phyloP scores from a whole-genome alignment of 2,888 invertebrate species.

The Melanargia galathea region DNA sequence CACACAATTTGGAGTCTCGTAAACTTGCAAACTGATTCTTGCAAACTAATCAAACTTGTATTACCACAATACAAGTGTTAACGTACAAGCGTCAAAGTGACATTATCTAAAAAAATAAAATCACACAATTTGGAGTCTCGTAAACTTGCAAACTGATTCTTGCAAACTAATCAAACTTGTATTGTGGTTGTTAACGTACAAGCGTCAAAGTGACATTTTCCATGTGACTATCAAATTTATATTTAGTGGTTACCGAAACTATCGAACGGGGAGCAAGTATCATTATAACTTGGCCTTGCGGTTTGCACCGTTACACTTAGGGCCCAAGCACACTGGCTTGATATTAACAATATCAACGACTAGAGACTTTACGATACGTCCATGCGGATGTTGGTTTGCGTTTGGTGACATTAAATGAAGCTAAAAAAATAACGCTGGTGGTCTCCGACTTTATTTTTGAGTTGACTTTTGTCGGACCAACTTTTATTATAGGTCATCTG shows the following conservation, averaged over 20 bases:
- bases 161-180: neutral
- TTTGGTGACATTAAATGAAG: too few species aligned
- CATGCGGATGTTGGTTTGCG: neutral
- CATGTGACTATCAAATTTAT: conserved; percentile 6
- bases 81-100: neutral
- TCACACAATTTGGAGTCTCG: too few species aligned
- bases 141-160: neutral
- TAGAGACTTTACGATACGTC: neutral
- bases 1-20: too few species aligned
- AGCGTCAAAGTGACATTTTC: neutral
- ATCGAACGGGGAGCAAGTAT: conserved; percentile 23
- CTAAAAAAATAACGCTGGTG: too few species aligned
- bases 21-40: neutral
- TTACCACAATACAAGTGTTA: neutral
- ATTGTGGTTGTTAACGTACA: conserved; percentile 1
- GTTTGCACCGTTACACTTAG: conserved; percentile 19
- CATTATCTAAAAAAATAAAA: too few species aligned
- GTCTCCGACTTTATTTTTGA: too few species aligned
- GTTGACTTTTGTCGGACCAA: too few species aligned
- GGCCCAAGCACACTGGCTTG: neutral
- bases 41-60: conserved; percentile 1
- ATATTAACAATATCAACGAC: neutral
- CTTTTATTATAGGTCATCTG: too few species aligned
- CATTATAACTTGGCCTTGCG: conserved; percentile 31
- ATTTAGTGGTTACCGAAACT: conserved; percentile 19